Base-by-base conservation (phyloP, 2,888 invertebrate genomes). In the Leptinotarsa tumamoca region DNA sequence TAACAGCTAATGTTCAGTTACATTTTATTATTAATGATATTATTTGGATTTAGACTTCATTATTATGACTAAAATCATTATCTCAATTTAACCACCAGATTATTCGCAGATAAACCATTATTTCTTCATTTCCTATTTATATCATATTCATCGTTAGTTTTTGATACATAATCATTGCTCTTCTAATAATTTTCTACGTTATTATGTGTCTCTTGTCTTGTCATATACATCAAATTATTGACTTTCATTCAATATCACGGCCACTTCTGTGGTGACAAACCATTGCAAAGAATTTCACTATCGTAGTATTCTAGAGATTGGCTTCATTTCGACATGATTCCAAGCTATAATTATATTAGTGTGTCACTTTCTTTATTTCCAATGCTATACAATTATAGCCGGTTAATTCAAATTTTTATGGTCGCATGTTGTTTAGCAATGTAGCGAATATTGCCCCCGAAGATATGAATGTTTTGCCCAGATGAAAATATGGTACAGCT, bases 361-460 rank as follows among this genome's bases (percentile, higher is more conserved):
- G 56, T 69, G 56, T 69, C 69, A 69, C 69, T 69, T 69, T 69
- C 69, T 69, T 69, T 56, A 56, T 56, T 43, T 69, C 56, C 56
- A 43, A 54, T 56, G 51, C 43, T 56, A 18, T 43, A 43, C 5
- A 54, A 69, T 68, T 23, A 69, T 18, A 21, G 43, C 56, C 56
- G 56, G 52, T 27, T 27, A 15, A 51, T 68, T 23, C 7, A n/a
- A 10, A 63, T 63, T 63, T 43, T 63, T 43, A 63, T n/a, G 63
- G 63, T 63, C 17, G 33, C 33, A 0, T 43, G 43, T 58, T 63
- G 63, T 63, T 63, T n/a, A 63, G 63, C 27, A 63, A 63, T 63
- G 33, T 63, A 33, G 63, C 63, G n/a, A 63, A 63, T 63, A 43
- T 33, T 63, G 63, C 43, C 63, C 27, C 43, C 63, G 18, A 63